Conservation (phyloP, 2,113 vertebrate genomes). For the Pluvialis apricaria region DNA sequence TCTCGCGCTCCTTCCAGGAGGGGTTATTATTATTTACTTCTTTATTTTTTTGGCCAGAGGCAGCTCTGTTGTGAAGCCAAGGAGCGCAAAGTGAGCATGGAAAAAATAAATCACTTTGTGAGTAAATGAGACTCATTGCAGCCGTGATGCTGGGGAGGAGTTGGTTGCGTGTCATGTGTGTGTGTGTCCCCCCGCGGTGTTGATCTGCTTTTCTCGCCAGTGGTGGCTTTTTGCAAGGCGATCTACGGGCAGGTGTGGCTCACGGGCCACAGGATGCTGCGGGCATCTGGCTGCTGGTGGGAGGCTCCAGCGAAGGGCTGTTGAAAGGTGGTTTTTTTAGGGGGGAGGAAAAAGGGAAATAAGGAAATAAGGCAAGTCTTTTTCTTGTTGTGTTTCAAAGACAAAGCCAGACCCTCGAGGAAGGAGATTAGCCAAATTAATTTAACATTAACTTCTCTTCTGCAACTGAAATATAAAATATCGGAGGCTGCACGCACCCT, state of each 20-base stretch:
- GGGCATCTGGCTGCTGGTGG: background rate
- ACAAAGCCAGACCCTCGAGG: background rate
- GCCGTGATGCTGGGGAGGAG: background rate
- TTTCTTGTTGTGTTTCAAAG: background rate
- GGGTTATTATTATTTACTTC: background rate
- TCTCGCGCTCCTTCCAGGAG: background rate
- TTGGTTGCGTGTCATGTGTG: background rate
- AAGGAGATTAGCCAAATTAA: background rate
- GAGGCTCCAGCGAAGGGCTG: accelerated
- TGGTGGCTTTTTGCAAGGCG: accelerated
- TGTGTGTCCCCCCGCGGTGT: accelerated
- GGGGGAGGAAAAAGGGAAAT: background rate
- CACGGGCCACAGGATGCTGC: background rate
- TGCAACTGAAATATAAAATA: accelerated
- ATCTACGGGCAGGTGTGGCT: background rate
- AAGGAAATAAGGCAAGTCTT: background rate
- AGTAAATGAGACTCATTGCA: background rate
- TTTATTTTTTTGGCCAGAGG: background rate
- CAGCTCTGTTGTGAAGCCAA: background rate
- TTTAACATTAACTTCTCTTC: background rate
- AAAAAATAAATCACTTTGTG: background rate
- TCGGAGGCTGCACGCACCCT: accelerated
- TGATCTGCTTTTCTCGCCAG: accelerated
- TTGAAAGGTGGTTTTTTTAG: accelerated
- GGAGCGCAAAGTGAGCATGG: background rate